phyloP scores from a whole-genome alignment of 2,888 invertebrate genomes.

The Protonemura montana region DNA sequence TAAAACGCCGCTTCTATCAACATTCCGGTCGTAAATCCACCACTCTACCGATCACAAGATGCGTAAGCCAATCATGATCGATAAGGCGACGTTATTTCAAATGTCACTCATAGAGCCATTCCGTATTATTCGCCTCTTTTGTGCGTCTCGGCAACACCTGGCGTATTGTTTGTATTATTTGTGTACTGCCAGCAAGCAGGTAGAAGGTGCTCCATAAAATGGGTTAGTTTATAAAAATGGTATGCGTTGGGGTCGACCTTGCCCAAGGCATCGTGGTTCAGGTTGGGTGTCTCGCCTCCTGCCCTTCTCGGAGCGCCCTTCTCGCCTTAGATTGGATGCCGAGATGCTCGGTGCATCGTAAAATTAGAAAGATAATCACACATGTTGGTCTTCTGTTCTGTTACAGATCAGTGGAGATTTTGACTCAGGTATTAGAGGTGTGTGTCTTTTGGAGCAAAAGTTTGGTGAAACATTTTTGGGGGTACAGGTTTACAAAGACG shows the following conservation, averaged over 20 bases:
- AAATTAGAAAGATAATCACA: neutral
- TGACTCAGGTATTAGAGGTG: too few species aligned
- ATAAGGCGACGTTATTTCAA: neutral
- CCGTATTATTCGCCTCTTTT: neutral
- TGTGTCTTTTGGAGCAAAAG: too few species aligned
- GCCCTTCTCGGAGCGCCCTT: neutral
- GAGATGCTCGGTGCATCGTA: neutral
- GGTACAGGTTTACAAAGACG: too few species aligned
- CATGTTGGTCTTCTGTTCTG: too few species aligned
- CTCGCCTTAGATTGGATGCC: neutral
- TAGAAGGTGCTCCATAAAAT: neutral
- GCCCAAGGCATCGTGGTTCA: neutral
- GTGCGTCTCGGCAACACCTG: neutral
- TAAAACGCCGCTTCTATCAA: neutral
- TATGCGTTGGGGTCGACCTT: neutral
- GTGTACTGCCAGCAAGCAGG: neutral
- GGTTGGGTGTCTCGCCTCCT: neutral
- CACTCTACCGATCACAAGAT: neutral
- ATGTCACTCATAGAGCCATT: neutral
- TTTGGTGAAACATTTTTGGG: too few species aligned
- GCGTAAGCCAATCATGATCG: neutral
- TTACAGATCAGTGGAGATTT: too few species aligned
- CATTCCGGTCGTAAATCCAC: neutral
- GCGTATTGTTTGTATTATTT: neutral
- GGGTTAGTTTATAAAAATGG: constrained; percentile 1